Conservation (phyloP, 2,797 vertebrate genomes). For the Helarctos malayanus region DNA sequence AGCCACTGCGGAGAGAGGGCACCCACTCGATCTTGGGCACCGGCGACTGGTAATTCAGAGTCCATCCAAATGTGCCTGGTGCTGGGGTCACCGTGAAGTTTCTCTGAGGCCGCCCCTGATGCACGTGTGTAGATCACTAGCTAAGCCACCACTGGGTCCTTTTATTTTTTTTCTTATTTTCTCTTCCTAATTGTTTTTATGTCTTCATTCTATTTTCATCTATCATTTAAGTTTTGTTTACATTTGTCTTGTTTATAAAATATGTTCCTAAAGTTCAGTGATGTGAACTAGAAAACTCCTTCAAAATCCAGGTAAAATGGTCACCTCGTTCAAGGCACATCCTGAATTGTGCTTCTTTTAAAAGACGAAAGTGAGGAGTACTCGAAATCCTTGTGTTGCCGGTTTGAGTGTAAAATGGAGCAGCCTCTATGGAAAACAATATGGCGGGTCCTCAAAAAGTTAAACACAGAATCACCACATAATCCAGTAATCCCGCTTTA, state of each 20-base stretch:
- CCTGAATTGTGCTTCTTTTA: background rate
- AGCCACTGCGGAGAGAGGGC: background rate
- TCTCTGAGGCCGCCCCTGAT: background rate
- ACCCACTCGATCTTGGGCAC: background rate
- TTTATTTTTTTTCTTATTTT: background rate
- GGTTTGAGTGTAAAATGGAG: background rate
- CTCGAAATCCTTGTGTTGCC: background rate
- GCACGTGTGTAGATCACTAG: background rate
- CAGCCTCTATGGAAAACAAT: background rate
- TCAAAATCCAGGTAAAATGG: background rate
- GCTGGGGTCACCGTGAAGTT: too few species aligned
- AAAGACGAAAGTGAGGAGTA: background rate
- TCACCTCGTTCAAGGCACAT: background rate
- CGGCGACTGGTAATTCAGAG: background rate
- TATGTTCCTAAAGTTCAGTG: background rate
- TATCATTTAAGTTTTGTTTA: background rate
- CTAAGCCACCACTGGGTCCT: background rate
- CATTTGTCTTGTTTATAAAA: conserved; percentile 21
- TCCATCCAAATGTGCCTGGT: background rate
- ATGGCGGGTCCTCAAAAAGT: background rate
- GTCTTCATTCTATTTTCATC: conserved; percentile 12
- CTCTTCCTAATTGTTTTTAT: conserved; percentile 11
- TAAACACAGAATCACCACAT: background rate
- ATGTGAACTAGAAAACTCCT: background rate
- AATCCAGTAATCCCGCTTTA: background rate